Evolutionary conservation across 2,797 vertebrate species (phyloP), one percentile per base, ranked within the genome.

Genomic region (Hippopotamyrus pictus): DNA sequence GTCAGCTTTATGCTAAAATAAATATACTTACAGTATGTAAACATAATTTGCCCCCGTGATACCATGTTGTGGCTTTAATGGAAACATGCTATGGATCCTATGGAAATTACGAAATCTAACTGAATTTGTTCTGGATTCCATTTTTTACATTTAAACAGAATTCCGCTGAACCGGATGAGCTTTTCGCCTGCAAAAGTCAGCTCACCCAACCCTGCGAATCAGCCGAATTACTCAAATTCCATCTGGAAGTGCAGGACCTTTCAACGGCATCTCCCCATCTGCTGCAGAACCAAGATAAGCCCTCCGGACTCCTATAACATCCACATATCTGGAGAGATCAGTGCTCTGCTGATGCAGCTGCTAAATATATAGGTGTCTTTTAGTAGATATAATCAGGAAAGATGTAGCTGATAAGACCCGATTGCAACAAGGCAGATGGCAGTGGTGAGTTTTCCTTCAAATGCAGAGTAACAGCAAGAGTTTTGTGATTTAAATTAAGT

Each of bases 351-450:
- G 94, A 94, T 94, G 94, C 91, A 92, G 92, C 94, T 92, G 91
- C 91, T 92, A 93, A 94, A 95, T 93, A 94, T 94, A 94, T 92
- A 90, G 91, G 92, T 93, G 91, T 92, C 93, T 94, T 94, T 95
- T 93, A 94, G 92, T 90, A 93, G 95, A 96, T 95, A 92, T 90
- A 92, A 96, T 95, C 94, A 93, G 90, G 93, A 79, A 93, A 93
- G 93, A 95, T 93, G 92, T 91, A 93, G 93, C 90, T 92, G 91
- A 94, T 92, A 92, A 94, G 94, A 90, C 90, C 89, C 33, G 87
- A 91, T 89, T 91, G 89, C 90, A 88, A 91, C 79, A 83, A 88
- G 90, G 86, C 88, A 89, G 90, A 91, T n/a, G 50, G 17, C 41
- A 93, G 90, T 90, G 87, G 65, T 5, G 41, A 22, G 90, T 91